Evolutionary conservation across 2,888 invertebrate genomes (phyloP).

Genomic region (Tricholauxania praeusta): DNA sequence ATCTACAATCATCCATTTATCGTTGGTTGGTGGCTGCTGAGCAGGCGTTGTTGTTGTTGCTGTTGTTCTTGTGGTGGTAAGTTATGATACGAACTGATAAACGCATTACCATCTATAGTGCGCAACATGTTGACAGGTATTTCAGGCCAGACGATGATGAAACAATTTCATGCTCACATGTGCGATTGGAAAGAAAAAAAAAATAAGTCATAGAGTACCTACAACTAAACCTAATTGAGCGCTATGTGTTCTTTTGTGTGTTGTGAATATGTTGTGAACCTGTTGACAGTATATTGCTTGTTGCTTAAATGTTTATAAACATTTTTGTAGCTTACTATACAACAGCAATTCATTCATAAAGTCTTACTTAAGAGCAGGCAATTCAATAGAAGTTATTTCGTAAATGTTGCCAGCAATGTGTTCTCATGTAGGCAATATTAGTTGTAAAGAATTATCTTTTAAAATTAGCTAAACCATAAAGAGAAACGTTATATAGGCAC

Average conservation of each 20-base stretch:
- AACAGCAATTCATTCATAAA: slow-evolving; percentile 5
- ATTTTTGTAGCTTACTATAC: not conserved
- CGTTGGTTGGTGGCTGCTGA: slow-evolving; percentile 29
- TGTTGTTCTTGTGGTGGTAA: slow-evolving; percentile 7
- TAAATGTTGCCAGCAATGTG: no score
- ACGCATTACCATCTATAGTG: not conserved
- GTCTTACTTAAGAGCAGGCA: no score
- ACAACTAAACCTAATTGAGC: not conserved
- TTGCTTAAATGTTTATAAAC: not conserved
- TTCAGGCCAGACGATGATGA: not conserved
- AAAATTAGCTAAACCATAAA: no score
- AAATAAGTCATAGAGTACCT: not conserved
- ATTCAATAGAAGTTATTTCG: no score
- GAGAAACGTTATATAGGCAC: no score
- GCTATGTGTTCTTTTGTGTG: not conserved
- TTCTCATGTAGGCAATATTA: no score
- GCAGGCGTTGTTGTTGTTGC: slow-evolving; percentile 18
- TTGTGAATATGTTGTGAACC: not conserved
- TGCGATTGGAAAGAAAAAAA: not conserved
- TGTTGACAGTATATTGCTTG: not conserved
- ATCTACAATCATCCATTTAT: slow-evolving; percentile 38
- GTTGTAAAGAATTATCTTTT: no score
- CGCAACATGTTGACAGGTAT: slow-evolving; percentile 14
- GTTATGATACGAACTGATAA: not conserved
- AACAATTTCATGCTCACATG: no score